Evolutionary conservation across 2,888 invertebrate genomes (phyloP).

Genomic region (Leucozona laternaria): DNA sequence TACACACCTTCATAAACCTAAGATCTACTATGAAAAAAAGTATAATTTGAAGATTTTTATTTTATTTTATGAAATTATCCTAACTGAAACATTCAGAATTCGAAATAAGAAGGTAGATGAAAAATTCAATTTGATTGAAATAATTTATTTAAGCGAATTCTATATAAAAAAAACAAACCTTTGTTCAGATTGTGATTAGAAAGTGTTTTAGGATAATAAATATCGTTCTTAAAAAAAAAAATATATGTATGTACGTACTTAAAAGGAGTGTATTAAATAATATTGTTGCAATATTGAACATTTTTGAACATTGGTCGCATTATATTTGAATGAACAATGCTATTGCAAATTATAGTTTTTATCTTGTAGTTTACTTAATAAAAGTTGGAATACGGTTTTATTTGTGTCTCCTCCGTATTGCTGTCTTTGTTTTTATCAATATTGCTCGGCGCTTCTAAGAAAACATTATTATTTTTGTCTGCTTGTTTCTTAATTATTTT

Average conservation of each 20-base stretch:
- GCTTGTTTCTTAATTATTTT: conserved; percentile 35
- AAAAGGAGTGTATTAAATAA: neutral
- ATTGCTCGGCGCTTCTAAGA: conserved; percentile 3
- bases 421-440: conserved; percentile 14
- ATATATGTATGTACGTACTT: neutral
- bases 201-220: conserved; percentile 11
- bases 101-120: neutral
- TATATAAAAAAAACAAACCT: neutral
- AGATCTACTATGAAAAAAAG: neutral
- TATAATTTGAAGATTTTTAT: neutral
- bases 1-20: neutral
- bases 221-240: conserved; percentile 4
- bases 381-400: conserved; percentile 6
- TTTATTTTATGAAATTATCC: neutral
- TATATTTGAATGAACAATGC: neutral
- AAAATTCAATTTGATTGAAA: neutral
- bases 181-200: neutral
- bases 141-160: neutral
- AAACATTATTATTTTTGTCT: conserved; percentile 55
- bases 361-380: neutral
- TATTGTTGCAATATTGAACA: neutral
- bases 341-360: neutral
- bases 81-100: neutral
- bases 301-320: neutral
- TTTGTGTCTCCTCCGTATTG: neutral